Evolutionary conservation across 1,140 invertebrate species (phyloP).

Genomic region (Lepidostoma basale): DNA sequence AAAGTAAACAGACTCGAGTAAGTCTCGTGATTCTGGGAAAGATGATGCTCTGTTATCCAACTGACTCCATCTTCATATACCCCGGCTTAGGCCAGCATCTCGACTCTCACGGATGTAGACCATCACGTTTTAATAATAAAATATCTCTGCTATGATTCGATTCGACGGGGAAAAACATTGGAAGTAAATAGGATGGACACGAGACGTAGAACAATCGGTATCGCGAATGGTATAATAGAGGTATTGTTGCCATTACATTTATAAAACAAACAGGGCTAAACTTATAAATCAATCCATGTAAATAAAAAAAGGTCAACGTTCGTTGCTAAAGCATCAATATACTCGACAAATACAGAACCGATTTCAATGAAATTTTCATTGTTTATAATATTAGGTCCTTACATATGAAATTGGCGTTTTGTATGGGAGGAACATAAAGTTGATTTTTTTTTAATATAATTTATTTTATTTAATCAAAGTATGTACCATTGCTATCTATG

Average conservation of each 20-base stretch:
- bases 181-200: slow-evolving; percentile 9
- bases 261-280: not conserved
- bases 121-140: slow-evolving; percentile 28
- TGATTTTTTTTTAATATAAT: no score
- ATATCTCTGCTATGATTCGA: slow-evolving; percentile 22
- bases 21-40: not conserved
- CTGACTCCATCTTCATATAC: not conserved
- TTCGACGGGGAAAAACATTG: slow-evolving; percentile 12
- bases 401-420: no score
- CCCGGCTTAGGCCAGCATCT: not conserved
- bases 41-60: not conserved
- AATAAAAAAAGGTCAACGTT: no score
- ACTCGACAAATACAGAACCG: no score
- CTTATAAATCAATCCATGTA: no score
- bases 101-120: slow-evolving; percentile 24
- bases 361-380: no score
- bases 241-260: slow-evolving; percentile 2
- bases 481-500: no score
- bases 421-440: no score
- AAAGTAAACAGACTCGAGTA: no score
- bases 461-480: no score
- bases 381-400: no score
- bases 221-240: slow-evolving; percentile 6
- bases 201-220: not conserved
- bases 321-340: no score